Conservation (phyloP, 1,140 invertebrate species). For the Teleopsis dalmanni region DNA sequence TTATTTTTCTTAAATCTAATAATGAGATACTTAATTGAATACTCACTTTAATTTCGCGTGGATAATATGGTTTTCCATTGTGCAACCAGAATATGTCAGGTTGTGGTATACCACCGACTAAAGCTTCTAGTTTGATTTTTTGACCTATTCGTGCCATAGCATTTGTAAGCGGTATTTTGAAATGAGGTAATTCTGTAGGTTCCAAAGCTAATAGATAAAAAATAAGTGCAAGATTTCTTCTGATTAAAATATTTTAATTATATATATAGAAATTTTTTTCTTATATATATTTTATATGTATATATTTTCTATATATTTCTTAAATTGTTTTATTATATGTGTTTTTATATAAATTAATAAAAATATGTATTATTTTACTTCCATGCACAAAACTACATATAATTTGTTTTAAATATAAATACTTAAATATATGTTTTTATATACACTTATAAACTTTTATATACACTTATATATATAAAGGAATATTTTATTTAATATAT, state of each 20-base stretch:
- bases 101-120: conserved; percentile 64
- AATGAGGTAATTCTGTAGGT: conserved; percentile 57
- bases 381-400: too few species aligned
- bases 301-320: too few species aligned
- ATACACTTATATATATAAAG: too few species aligned
- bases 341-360: too few species aligned
- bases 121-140: conserved; percentile 62
- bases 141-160: conserved; percentile 58
- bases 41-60: conserved; percentile 39
- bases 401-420: too few species aligned
- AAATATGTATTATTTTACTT: too few species aligned
- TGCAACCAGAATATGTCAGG: conserved; percentile 61
- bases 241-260: neutral
- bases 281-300: too few species aligned
- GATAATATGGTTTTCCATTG: conserved; percentile 51
- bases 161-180: conserved; percentile 57
- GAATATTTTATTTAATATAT: too few species aligned
- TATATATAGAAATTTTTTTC: too few species aligned
- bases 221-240: neutral
- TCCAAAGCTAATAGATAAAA: conserved; percentile 47
- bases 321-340: too few species aligned
- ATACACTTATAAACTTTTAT: too few species aligned
- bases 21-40: neutral
- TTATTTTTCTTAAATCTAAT: conserved; percentile 3
- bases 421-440: too few species aligned